Base-by-base conservation (phyloP, 64 coral and sea anemone genomes). In the Cladopsammia gracilis region DNA sequence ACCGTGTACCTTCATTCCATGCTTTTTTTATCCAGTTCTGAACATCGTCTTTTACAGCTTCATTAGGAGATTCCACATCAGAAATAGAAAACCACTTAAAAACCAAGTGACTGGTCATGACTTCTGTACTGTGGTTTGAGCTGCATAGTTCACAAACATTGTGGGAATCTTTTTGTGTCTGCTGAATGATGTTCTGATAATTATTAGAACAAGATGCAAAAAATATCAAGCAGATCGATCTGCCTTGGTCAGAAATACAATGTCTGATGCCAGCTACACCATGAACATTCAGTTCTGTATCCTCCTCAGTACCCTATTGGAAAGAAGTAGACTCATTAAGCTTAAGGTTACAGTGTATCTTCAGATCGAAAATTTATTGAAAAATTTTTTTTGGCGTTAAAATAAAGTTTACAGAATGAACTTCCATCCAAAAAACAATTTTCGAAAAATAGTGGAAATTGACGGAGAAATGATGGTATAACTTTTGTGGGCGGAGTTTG, bases 231-330 rank as follows among this genome's bases (percentile, higher is more conserved):
- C 44, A 67, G 34, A 84, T 12, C 7, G 23, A 25, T 67, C 80
- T 67, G 19, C 62, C 62, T 50, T 66, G 45, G 43, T 44, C 45
- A 23, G 12, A 51, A 26, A 84, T 84, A 42, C 62, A 50, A 49
- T 84, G 80, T 50, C 44, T 84, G 61, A 84, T 47, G n/a, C 80
- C 62, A 11, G 80, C 58, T n/a, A 84, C 80, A 50, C 80, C 80
- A 84, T 84, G 80, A 67, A 84, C 1, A 49, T 84, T 6, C 6
- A 68, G 19, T 5, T 48, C 3, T n/a, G 15, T 46, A 67, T 84
- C 61, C 16, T 46, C 45, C 7, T 4, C 16, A 75, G 72, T 46
- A 2, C 12, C 72, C 72, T 75, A 14, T 3, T 0, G 2, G 20
- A 79, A 26, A 57, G 1, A 57, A 26, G 11, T 52, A 57, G 53